Conservation (phyloP, 2,797 vertebrate genomes). For the Catharus ustulatus region DNA sequence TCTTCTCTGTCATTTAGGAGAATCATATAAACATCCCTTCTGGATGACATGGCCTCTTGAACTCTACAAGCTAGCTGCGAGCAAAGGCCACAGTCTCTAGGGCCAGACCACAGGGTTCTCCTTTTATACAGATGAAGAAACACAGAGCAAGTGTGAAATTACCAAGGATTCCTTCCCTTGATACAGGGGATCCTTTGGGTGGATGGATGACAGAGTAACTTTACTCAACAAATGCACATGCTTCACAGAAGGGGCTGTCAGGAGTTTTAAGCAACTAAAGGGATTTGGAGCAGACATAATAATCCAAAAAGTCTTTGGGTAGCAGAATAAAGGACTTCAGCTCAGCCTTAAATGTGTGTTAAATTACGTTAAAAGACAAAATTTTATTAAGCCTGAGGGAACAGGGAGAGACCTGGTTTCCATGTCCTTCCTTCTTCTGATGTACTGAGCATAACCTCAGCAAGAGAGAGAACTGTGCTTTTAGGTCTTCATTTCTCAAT, state of each 20-base stretch:
- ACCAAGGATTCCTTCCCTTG: background rate
- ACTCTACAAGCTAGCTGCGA: background rate
- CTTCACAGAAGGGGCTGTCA: background rate
- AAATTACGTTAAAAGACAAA: background rate
- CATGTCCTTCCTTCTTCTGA: background rate
- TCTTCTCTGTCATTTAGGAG: background rate
- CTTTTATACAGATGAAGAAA: conserved; percentile 12
- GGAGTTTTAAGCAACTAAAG: background rate
- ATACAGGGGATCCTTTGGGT: background rate
- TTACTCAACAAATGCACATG: background rate
- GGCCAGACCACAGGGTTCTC: background rate
- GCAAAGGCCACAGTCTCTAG: background rate
- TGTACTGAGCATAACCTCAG: background rate
- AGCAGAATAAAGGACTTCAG: background rate
- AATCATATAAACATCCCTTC: background rate
- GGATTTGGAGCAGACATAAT: background rate
- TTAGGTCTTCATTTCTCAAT: background rate
- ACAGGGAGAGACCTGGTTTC: background rate
- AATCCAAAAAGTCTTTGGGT: background rate
- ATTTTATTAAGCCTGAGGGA: background rate
- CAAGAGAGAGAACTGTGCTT: background rate
- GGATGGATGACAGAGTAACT: background rate
- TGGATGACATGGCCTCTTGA: background rate
- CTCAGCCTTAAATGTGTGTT: background rate
- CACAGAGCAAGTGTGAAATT: background rate